phyloP scores from a whole-genome alignment of 35 echinoderm and acorn worm species.

The Hemicentrotus pulcherrimus region DNA sequence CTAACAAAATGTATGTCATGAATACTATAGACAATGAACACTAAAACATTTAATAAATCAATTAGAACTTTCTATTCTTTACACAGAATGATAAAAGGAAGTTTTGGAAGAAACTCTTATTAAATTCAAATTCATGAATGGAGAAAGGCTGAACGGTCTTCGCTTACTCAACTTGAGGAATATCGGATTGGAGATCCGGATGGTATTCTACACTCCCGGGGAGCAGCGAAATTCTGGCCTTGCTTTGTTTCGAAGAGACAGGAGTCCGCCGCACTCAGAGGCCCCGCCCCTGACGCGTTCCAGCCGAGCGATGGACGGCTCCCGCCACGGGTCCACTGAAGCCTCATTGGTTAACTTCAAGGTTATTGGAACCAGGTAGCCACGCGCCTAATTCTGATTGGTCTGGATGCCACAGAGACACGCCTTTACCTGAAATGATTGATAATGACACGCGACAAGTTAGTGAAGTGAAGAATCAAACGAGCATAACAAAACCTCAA shows the following conservation, averaged over 20 bases:
- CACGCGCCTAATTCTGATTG: constrained; percentile 35
- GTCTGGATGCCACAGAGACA: neutral
- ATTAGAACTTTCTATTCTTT: too few relatives aligned
- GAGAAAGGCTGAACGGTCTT: neutral
- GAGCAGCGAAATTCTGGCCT: neutral
- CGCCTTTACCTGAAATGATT: constrained; percentile 44
- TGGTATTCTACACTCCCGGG: neutral
- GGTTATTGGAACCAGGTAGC: constrained; percentile 5
- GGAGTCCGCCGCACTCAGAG: neutral
- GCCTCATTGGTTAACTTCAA: constrained; percentile 22
- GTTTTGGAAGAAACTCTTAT: too few relatives aligned
- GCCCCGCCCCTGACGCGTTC: neutral
- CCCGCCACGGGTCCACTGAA: neutral
- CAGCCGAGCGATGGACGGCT: neutral
- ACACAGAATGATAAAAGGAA: too few relatives aligned
- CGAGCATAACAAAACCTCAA: neutral
- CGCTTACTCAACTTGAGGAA: neutral
- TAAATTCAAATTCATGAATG: too few relatives aligned
- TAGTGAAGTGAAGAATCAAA: neutral
- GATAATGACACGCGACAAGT: constrained; percentile 45
- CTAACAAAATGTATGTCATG: too few relatives aligned
- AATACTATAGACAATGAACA: too few relatives aligned
- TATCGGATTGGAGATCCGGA: neutral
- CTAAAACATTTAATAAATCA: too few relatives aligned
- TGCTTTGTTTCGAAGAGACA: constrained; percentile 16